Evolutionary conservation across 2,113 vertebrate genomes (phyloP).

Genomic region (Halcyon malimbica): DNA sequence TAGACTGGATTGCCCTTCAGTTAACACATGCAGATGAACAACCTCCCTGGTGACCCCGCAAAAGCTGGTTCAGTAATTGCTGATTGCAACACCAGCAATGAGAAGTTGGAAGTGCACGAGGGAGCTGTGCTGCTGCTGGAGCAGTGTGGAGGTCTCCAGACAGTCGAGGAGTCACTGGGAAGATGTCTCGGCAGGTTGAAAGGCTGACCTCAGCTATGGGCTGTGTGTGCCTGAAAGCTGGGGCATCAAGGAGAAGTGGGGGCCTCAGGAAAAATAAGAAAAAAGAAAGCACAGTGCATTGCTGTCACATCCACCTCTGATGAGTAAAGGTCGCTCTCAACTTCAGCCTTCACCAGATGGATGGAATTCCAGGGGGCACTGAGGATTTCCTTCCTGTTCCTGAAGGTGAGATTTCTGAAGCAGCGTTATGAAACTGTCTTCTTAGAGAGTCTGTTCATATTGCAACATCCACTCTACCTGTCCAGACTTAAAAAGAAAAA

Average conservation of each 20-base stretch:
- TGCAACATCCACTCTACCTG: not conserved
- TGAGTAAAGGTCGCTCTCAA: not conserved
- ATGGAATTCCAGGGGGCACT: not conserved
- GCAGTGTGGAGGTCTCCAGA: not conserved
- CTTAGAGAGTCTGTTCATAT: not conserved
- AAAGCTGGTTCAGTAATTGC: not conserved
- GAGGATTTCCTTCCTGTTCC: not conserved
- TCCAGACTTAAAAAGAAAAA: not conserved
- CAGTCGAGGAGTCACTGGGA: fast-evolving
- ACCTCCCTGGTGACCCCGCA: not conserved
- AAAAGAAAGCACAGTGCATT: too few relatives aligned
- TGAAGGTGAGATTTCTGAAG: not conserved
- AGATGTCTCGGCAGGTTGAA: not conserved
- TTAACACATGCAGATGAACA: not conserved
- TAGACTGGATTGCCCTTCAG: not conserved
- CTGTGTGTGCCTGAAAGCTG: not conserved
- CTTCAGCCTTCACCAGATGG: not conserved
- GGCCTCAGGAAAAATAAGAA: too few relatives aligned
- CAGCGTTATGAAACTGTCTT: not conserved
- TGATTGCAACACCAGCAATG: not conserved
- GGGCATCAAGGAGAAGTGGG: not conserved
- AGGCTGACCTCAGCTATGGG: not conserved
- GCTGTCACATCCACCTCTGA: not conserved
- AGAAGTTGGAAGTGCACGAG: fast-evolving
- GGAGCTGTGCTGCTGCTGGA: not conserved